Base-by-base conservation (phyloP, 2,888 invertebrate species). In the Leucophenga maculata region DNA sequence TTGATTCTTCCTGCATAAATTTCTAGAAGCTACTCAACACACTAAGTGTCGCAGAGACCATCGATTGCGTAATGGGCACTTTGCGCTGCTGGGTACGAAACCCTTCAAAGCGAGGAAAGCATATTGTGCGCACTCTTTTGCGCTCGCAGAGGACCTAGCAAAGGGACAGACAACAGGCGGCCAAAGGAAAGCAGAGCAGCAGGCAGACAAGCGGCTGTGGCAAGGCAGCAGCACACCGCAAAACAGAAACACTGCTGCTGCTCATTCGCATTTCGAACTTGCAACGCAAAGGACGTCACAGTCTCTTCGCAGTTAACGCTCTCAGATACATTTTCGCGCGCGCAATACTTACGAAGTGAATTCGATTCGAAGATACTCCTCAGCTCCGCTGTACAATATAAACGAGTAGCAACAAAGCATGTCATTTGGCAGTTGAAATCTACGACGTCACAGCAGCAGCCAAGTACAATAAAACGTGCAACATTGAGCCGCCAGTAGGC, bases 211-310 rank as follows among this genome's bases (percentile, higher is more conserved):
- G n/a, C n/a, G n/a, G n/a, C n/a, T n/a, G n/a, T n/a, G n/a, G n/a
- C n/a, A n/a, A n/a, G n/a, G n/a, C n/a, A n/a, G n/a, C n/a, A n/a
- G n/a, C n/a, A n/a, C n/a, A n/a, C n/a, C n/a, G n/a, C n/a, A n/a
- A n/a, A n/a, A n/a, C n/a, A n/a, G n/a, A n/a, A n/a, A n/a, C n/a
- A 32, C 22, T n/a, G 6, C 16, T 57, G 13, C 59, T 16, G 32
- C 59, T 80, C 85, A 85, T 84, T 85, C 83, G 80, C 77, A 81
- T 76, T 79, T 85, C 77, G 83, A 80, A 84, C 82, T 80, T 85
- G 77, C 80, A 80, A 80, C 82, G 82, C 76, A 75, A 82, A 85
- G 85, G 85, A 85, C 82, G 86, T 84, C 55, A 65, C 46, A 13
- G 69, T 14, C 69, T 31, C 48, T 4, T 4, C 50, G 59, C 26